Evolutionary conservation across 2,888 invertebrate species (phyloP).

Genomic region (Ectemnius continuus): DNA sequence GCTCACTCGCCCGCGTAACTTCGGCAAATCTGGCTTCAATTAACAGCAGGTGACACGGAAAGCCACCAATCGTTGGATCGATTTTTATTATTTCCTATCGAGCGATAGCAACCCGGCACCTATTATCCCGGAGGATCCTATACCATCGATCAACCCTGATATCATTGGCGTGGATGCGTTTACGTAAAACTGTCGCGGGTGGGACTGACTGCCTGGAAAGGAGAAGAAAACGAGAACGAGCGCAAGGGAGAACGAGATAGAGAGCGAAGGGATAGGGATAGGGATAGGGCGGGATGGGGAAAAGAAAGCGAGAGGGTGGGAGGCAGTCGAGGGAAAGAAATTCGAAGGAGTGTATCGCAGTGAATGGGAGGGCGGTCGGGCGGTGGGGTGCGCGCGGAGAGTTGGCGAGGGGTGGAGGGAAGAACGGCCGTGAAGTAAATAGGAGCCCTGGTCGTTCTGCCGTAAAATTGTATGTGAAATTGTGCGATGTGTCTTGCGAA

Average conservation of each 20-base stretch:
- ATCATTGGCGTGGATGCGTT: not conserved
- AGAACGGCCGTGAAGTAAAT: constrained; percentile 75
- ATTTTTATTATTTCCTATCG: not conserved
- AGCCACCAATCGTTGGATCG: constrained; percentile 5
- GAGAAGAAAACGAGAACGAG: not conserved
- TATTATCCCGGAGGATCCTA: not conserved
- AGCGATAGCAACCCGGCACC: not conserved
- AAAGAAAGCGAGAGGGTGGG: constrained; percentile 4
- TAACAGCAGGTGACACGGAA: constrained; percentile 23
- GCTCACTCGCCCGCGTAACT: not conserved
- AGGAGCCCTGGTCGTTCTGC: constrained; percentile 76
- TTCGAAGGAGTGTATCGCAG: constrained; percentile 14
- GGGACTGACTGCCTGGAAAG: not conserved
- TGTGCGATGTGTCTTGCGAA: constrained; percentile 78
- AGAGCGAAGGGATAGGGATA: not conserved
- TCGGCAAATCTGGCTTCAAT: constrained; percentile 26
- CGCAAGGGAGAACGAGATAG: not conserved
- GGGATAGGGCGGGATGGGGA: constrained; percentile 25
- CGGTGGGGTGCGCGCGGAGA: constrained; percentile 45
- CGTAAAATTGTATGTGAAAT: constrained; percentile 79
- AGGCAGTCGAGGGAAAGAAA: constrained; percentile 8
- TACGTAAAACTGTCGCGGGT: constrained; percentile 4
- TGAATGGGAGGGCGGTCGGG: constrained; percentile 38
- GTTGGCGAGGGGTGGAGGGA: constrained; percentile 30
- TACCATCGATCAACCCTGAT: no score